Percentiles rank a stretch among this genome's conserved stretches.
These are phyloP conservation scores for Lithophane semibrunnea DNA, from an alignment of 2,888 invertebrate genomes.

Conservation along the genomic window DNA sequence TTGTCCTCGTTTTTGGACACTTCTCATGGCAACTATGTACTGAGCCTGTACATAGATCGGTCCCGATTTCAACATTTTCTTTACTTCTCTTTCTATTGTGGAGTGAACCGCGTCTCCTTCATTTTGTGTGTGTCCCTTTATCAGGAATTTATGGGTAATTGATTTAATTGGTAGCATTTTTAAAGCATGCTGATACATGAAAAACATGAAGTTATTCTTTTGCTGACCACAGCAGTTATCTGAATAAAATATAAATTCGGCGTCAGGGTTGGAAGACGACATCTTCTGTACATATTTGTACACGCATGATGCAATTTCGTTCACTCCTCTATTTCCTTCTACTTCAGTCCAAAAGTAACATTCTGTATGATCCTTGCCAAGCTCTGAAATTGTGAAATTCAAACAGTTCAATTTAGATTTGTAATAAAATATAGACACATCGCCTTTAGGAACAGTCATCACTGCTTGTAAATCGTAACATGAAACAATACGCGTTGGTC, in stretches of 20 bases:
- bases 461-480: constrained; percentile 42
- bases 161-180: constrained; percentile 34
- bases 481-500: constrained; percentile 24
- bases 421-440: constrained; percentile 46
- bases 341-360: constrained; percentile 53
- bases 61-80: constrained; percentile 38
- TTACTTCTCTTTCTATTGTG: constrained; percentile 41
- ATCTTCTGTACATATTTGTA: constrained; percentile 29
- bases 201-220: constrained; percentile 40
- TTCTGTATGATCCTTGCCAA: constrained; percentile 14
- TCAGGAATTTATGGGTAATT: constrained; percentile 54
- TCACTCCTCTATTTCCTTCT: constrained; percentile 26
- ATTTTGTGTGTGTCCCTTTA: constrained; percentile 55
- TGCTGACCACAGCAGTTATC: constrained; percentile 39
- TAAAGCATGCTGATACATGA: constrained; percentile 36
- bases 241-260: constrained; percentile 31
- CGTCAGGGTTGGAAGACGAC: constrained; percentile 19
- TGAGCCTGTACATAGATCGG: constrained; percentile 43
- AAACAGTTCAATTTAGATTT: constrained; percentile 23
- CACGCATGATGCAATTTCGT: constrained; percentile 47
- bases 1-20: constrained; percentile 43
- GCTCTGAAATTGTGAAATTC: constrained; percentile 18
- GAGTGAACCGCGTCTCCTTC: constrained; percentile 50
- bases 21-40: constrained; percentile 40
- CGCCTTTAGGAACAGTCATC: constrained; percentile 39